These are phyloP conservation scores for Sinocyclocheilus grahami DNA, from an alignment of 2,113 vertebrate species.

Conservation along the genomic window DNA sequence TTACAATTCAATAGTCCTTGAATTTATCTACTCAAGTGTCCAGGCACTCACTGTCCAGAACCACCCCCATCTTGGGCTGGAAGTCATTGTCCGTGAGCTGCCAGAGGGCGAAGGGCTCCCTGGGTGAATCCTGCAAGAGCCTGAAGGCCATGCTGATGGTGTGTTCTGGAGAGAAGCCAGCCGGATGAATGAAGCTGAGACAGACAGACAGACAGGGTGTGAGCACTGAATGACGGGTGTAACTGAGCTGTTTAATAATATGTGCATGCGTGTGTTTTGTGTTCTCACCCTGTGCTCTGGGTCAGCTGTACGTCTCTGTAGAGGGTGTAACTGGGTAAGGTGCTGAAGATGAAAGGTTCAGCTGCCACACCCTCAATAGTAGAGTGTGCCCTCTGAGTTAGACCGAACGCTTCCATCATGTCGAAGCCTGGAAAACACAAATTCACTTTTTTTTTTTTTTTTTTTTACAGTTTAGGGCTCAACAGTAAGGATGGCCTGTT, in stretches of 20 bases:
- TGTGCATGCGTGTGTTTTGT: conserved; percentile 1
- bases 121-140: conserved; percentile 82
- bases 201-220: not conserved
- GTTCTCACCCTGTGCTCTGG: conserved; percentile 81
- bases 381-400: conserved; percentile 82
- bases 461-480: not conserved
- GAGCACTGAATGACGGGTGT: not conserved
- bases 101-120: conserved; percentile 88
- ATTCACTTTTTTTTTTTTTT: not conserved
- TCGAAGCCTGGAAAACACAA: conserved; percentile 80
- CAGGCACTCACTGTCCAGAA: conserved; percentile 83
- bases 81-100: conserved; percentile 87
- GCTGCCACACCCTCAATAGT: conserved; percentile 85
- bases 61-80: conserved; percentile 87
- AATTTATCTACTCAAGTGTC: not conserved
- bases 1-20: not conserved
- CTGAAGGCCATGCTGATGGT: conserved; percentile 84
- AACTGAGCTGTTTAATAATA: conserved; percentile 2
- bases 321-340: conserved; percentile 80
- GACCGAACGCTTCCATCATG: conserved; percentile 91
- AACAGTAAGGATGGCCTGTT: not conserved
- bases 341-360: conserved; percentile 82
- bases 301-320: conserved; percentile 86
- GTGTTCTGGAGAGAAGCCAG: conserved; percentile 81
- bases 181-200: conserved; percentile 80